Percentiles rank a stretch among this genome's conserved stretches.
Conservation (phyloP, 2,888 invertebrate species). For the Dryococelus australis region DNA sequence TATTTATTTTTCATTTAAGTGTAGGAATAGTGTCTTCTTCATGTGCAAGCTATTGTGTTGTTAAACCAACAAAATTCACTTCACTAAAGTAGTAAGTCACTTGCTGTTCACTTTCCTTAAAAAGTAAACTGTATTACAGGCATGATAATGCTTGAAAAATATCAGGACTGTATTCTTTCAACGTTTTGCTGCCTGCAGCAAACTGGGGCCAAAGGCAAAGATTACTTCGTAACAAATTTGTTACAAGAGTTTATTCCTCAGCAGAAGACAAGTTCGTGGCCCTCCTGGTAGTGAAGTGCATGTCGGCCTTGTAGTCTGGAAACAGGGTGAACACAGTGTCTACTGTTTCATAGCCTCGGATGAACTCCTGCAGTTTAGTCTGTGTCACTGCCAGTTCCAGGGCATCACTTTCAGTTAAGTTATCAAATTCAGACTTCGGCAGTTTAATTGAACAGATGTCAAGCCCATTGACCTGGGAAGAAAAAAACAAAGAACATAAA, state of each 20-base stretch:
- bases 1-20: too few species aligned
- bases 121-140: too few species aligned
- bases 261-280: neutral
- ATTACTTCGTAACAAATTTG: too few species aligned
- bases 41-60: too few species aligned
- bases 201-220: too few species aligned
- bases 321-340: constrained; percentile 57
- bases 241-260: neutral
- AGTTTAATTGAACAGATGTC: constrained; percentile 64
- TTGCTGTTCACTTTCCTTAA: too few species aligned
- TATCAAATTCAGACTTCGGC: constrained; percentile 61
- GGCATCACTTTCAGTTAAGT: constrained; percentile 63
- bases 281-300: constrained; percentile 52
- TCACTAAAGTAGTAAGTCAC: too few species aligned
- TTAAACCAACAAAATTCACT: too few species aligned
- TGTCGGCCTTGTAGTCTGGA: constrained; percentile 58
- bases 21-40: too few species aligned
- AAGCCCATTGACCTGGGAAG: constrained; percentile 61
- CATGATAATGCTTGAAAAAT: too few species aligned
- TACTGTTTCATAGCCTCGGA: constrained; percentile 54
- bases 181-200: neutral
- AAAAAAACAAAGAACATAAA: constrained; percentile 16
- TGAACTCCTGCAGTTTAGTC: constrained; percentile 54
- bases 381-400: constrained; percentile 62
- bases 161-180: neutral